phyloP scores from a whole-genome alignment of 1,140 invertebrate genomes.

The Littorina saxatilis region DNA sequence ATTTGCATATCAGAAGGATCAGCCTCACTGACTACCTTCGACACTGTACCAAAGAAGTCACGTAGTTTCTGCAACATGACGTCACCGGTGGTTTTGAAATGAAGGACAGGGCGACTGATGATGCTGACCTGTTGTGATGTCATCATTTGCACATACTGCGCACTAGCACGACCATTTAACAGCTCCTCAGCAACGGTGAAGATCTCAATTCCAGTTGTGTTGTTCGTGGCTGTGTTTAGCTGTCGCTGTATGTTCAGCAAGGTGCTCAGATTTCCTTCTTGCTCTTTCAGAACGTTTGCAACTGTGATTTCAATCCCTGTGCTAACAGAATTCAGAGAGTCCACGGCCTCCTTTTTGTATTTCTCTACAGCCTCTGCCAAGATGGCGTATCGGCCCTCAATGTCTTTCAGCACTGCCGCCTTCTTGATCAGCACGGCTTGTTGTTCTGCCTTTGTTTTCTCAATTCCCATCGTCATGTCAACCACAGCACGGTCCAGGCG shows the following conservation, averaged over 20 bases:
- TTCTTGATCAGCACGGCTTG: background rate
- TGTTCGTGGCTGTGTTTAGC: background rate
- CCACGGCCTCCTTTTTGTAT: background rate
- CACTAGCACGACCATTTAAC: background rate
- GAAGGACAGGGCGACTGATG: background rate
- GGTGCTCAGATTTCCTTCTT: background rate
- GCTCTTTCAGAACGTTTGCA: background rate
- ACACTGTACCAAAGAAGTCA: background rate
- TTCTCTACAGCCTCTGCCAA: background rate
- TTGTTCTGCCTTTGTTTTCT: background rate
- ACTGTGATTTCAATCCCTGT: background rate
- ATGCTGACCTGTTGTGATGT: background rate
- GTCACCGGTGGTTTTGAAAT: background rate
- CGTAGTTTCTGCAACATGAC: background rate
- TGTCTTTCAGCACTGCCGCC: background rate
- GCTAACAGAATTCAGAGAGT: background rate
- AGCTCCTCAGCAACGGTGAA: slow-evolving; percentile 1
- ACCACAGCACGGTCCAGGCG: background rate
- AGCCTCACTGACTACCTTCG: background rate
- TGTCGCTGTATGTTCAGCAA: background rate
- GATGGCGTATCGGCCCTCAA: background rate
- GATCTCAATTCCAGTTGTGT: background rate
- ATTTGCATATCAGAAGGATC: background rate
- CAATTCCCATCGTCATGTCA: background rate
- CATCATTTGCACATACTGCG: background rate